A percentile compares a stretch with the other conserved stretches of the same genome.
Evolutionary conservation across 2,797 vertebrate species (phyloP).

Genomic region (Paedocypris micromegethes): DNA sequence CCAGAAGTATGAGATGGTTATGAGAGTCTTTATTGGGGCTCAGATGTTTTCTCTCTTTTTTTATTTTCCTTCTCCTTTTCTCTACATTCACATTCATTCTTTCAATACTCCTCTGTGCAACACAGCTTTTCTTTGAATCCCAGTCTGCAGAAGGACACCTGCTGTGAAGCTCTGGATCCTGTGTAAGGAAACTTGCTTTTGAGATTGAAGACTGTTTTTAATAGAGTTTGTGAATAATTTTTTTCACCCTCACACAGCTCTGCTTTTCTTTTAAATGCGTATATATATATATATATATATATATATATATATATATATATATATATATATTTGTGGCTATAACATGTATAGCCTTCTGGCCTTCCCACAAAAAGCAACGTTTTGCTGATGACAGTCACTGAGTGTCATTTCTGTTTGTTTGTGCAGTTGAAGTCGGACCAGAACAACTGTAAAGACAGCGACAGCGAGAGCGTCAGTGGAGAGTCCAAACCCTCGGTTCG

Average conservation of each 20-base stretch:
- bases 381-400: not conserved
- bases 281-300: not conserved
- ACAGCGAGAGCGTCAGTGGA: slow-evolving; percentile 82
- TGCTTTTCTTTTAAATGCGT: slow-evolving; percentile 19
- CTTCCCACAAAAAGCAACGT: too few species aligned
- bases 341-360: too few species aligned
- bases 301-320: too few species aligned
- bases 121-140: slow-evolving; percentile 38
- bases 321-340: not conserved
- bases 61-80: slow-evolving; percentile 43
- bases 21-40: slow-evolving; percentile 56
- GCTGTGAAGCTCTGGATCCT: slow-evolving; percentile 63
- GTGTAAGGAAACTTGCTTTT: slow-evolving; percentile 59
- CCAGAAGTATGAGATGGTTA: slow-evolving; percentile 59
- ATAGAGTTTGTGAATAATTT: slow-evolving; percentile 56
- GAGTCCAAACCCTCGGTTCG: slow-evolving; percentile 82
- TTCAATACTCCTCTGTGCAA: slow-evolving; percentile 25
- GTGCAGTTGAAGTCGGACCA: slow-evolving; percentile 85
- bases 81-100: slow-evolving; percentile 30
- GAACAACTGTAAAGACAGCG: slow-evolving; percentile 87
- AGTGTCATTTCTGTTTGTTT: slow-evolving; percentile 17
- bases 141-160: slow-evolving; percentile 67
- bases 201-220: slow-evolving; percentile 61
- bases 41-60: slow-evolving; percentile 51
- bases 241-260: slow-evolving; percentile 15